Base-by-base conservation (phyloP, 2,113 vertebrate genomes). In the Taxidea taxus region DNA sequence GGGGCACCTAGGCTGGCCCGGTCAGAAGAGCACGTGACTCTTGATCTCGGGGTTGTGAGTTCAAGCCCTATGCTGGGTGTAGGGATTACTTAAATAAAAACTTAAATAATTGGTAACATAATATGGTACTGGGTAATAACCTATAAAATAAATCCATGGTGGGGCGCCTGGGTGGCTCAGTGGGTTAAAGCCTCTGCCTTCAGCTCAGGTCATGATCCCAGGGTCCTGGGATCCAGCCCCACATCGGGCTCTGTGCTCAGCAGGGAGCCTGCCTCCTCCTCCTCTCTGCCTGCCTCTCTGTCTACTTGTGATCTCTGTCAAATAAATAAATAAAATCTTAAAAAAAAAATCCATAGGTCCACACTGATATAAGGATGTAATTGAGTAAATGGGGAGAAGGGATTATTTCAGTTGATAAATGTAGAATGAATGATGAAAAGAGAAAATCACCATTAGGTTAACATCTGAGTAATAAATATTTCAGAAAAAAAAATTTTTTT, bases 41-140 rank as follows among this genome's bases (percentile, higher is more conserved):
- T 47, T 47, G 39, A 44, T 75, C 72, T 75, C 3, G 1, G 39
- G 39, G 25, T 29, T 27, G 12, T 75, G 39, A 75, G 74, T 47
- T 77, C 42, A 77, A 47, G 74, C 74, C 42, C 42, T 16, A 77
- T 18, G 7, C 29, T 77, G 42, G 42, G 74, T 47, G 4, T 77
- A 77, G 27, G 16, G 74, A 77, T 47, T 77, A 47, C 27, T 31
- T 77, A 77, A 75, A 75, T 29, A 75, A 77, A 77, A 74, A 47
- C 34, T 47, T 92, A 83, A 91, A 60, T 87, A 93, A 87, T 20
- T 93, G 58, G 8, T 72, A 97, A 78, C 25, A 84, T 70, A 80
- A 88, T 58, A 80, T 27, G 21, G 74, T 25, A 95, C 4, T 90
- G 42, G 37, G 58, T 75, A 78, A 70, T 68, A 92, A 83, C n/a